Evolutionary conservation across 2,888 invertebrate genomes (phyloP).

Genomic region (Cosmia pyralina): DNA sequence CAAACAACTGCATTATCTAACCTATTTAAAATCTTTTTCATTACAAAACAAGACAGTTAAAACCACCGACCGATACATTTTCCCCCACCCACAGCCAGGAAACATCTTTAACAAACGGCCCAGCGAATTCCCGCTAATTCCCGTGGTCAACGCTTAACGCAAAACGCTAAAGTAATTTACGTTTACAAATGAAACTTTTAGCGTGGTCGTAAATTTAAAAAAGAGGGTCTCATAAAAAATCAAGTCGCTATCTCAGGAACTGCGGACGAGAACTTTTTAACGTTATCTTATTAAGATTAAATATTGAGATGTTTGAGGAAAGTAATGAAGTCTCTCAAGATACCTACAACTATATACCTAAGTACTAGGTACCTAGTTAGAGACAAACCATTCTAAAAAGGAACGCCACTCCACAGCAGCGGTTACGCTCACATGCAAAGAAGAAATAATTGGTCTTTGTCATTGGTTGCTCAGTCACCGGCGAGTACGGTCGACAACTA

Average conservation of each 20-base stretch:
- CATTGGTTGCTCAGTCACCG: too few relatives aligned
- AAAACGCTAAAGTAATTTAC: slow-evolving; percentile 78
- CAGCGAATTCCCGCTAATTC: slow-evolving; percentile 71
- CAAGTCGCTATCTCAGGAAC: slow-evolving; percentile 66
- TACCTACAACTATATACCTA: neutral
- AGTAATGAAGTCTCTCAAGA: slow-evolving; percentile 21
- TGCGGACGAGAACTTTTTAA: slow-evolving; percentile 65
- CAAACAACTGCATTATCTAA: neutral
- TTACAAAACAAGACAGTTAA: slow-evolving; percentile 57
- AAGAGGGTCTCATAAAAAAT: slow-evolving; percentile 70
- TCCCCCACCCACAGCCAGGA: slow-evolving; percentile 42
- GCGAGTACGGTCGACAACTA: too few relatives aligned
- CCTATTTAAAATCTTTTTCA: neutral
- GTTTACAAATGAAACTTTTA: slow-evolving; percentile 75
- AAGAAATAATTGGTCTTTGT: too few relatives aligned
- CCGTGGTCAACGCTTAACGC: slow-evolving; percentile 68
- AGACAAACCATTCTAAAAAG: too few relatives aligned
- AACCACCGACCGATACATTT: slow-evolving; percentile 55
- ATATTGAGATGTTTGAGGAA: slow-evolving; percentile 28
- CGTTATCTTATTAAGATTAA: slow-evolving; percentile 58
- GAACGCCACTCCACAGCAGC: too few relatives aligned
- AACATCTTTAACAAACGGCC: slow-evolving; percentile 67
- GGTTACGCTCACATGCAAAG: too few relatives aligned
- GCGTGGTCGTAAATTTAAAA: slow-evolving; percentile 75
- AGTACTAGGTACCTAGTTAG: neutral